These are phyloP conservation scores for Orgyia antiqua DNA, from an alignment of 2,888 invertebrate species.

Conservation along the genomic window DNA sequence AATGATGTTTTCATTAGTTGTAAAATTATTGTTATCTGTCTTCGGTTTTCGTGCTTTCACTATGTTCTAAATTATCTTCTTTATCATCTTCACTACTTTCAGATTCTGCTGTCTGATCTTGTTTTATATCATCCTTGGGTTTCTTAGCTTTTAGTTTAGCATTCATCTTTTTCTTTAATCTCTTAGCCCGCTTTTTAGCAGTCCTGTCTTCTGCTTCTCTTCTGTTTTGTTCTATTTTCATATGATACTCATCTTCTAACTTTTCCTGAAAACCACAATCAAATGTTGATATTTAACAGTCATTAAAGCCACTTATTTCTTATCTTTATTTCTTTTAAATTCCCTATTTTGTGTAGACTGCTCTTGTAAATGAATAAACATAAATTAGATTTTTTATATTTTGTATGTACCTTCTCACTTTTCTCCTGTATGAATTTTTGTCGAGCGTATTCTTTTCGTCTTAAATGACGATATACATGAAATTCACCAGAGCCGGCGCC, in stretches of 20 bases:
- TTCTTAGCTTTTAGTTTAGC: conserved; percentile 60
- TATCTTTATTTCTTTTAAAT: too few relatives aligned
- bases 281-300: neutral
- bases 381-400: too few relatives aligned
- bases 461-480: conserved; percentile 96
- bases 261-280: conserved; percentile 80
- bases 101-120: conserved; percentile 42
- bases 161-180: conserved; percentile 85
- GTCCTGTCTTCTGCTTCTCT: conserved; percentile 87
- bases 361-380: too few relatives aligned
- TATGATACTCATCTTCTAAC: conserved; percentile 88
- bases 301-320: too few relatives aligned
- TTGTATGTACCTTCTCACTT: conserved; percentile 85
- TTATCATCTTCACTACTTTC: conserved; percentile 38
- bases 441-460: conserved; percentile 96
- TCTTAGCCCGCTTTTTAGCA: conserved; percentile 94
- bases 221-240: conserved; percentile 87
- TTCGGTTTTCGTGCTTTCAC: too few relatives aligned
- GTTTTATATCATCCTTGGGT: conserved; percentile 43
- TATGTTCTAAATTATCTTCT: conserved; percentile 19
- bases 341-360: too few relatives aligned
- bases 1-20: too few relatives aligned
- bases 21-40: too few relatives aligned
- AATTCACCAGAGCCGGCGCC: conserved; percentile 99
- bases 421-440: conserved; percentile 95